Evolutionary conservation across 2,888 invertebrate species (phyloP).

Genomic region (Oscheius sp.): DNA sequence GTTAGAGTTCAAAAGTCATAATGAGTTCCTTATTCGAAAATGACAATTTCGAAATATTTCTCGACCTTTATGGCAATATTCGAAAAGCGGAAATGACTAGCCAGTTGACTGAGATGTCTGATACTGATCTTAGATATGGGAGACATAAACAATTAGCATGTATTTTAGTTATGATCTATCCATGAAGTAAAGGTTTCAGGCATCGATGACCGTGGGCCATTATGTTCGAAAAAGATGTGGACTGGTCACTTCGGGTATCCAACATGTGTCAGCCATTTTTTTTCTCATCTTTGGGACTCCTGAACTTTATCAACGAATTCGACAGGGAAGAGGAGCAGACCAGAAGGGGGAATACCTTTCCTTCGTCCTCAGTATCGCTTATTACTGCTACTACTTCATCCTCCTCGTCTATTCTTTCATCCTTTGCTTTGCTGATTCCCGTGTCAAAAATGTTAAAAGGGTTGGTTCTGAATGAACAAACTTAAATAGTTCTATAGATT

Average conservation of each 20-base stretch:
- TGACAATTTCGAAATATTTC: too few species aligned
- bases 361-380: slow-evolving; percentile 34
- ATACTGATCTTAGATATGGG: too few species aligned
- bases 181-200: slow-evolving; percentile 45
- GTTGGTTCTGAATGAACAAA: too few species aligned
- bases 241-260: slow-evolving; percentile 87
- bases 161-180: too few species aligned
- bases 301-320: slow-evolving; percentile 61
- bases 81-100: too few species aligned
- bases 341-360: slow-evolving; percentile 17
- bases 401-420: slow-evolving; percentile 49
- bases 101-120: too few species aligned
- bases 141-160: too few species aligned
- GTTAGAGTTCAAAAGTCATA: too few species aligned
- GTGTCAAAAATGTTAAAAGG: slow-evolving; percentile 40
- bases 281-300: slow-evolving; percentile 78
- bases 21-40: too few species aligned
- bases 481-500: slow-evolving; percentile 31
- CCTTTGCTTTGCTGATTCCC: slow-evolving; percentile 59
- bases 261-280: slow-evolving; percentile 89
- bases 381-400: slow-evolving; percentile 49
- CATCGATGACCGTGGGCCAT: slow-evolving; percentile 73
- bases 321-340: slow-evolving; percentile 31
- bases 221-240: slow-evolving; percentile 85
- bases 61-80: too few species aligned